Evolutionary conservation across 2,888 invertebrate genomes (phyloP), one percentile per base, ranked within the genome.

Genomic region (Masnerella sp.): DNA sequence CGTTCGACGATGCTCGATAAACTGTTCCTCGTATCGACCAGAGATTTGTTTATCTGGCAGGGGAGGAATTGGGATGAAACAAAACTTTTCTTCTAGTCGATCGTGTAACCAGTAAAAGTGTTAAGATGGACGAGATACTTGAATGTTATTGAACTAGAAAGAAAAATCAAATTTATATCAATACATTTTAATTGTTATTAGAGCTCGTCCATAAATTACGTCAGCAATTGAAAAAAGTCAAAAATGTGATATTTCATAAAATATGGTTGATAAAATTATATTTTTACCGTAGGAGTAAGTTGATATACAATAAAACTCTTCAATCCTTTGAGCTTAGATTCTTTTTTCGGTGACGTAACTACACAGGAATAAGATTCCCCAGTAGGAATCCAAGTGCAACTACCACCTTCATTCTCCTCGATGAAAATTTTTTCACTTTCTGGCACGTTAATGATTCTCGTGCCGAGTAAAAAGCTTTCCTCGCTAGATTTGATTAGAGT

Each of bases 91-190:
- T 81, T 94, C 93, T 75, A 99, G 89, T 79, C 98, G 91, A 85
- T 96, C 96, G 88, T 98, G 98, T 56, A 99, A 88, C 99, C 99
- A 99, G 89, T 99, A 99, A 88, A 99, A 99, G 88, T 99, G 99
- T 88, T 99, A 99, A 89, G 98, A 99, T 79, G 99, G 91, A 77
- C 99, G 91, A 30, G 95, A 95, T 20, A 96, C 98, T 90, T 96
- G 96, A 80, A 96, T 94, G 84, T 95, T 95, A 85, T 95, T 97
- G 86, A 96, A 96, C 88, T 91, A 51, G 4, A 52, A 32, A 69
- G 30, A 9, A 20, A 25, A 45, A 38, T 14, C 3, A 11, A 15
- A 2, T 9, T 20, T 20, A 32, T 18, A 4, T 34, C 5, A 34
- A 40, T 20, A 3, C 12, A 9, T n/a, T 45, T 15, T 15, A 15